These are phyloP conservation scores for Okapia johnstoni DNA, from an alignment of 2,113 vertebrate species.

Conservation along the genomic window DNA sequence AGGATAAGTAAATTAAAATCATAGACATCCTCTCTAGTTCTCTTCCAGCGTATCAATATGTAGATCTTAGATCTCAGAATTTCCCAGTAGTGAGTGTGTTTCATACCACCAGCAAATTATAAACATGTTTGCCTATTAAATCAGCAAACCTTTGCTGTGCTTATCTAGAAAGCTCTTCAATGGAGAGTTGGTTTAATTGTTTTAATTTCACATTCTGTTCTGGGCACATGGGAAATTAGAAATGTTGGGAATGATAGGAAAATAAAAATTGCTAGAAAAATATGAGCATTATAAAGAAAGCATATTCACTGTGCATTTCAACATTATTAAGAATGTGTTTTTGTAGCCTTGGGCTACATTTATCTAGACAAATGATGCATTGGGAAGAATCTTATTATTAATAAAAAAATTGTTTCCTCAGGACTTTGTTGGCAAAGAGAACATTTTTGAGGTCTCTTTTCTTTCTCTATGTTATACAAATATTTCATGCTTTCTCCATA, in stretches of 20 bases:
- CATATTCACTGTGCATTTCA: conserved; percentile 29
- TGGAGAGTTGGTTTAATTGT: conserved; percentile 29
- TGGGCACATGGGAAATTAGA: conserved; percentile 21
- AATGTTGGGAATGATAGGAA: conserved; percentile 32
- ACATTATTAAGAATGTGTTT: conserved; percentile 44
- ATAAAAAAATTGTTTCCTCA: background rate
- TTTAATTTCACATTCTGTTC: conserved; percentile 52
- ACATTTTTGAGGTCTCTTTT: background rate
- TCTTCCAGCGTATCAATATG: background rate
- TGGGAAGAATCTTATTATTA: conserved; percentile 30
- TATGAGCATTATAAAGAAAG: conserved; percentile 24
- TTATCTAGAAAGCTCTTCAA: conserved; percentile 18
- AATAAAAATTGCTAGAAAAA: conserved; percentile 38
- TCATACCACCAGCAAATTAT: conserved; percentile 22
- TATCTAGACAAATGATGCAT: conserved; percentile 52
- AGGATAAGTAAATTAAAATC: conserved; percentile 56
- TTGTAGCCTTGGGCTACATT: background rate
- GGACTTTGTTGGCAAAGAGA: background rate
- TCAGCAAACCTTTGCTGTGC: background rate
- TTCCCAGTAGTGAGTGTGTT: background rate
- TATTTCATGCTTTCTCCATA: background rate
- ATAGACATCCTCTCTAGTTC: background rate
- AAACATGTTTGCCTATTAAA: background rate
- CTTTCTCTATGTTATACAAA: background rate
- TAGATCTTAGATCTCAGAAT: conserved; percentile 14